These are phyloP conservation scores for Ochropacha duplaris DNA, from an alignment of 2,888 invertebrate species.

Conservation along the genomic window DNA sequence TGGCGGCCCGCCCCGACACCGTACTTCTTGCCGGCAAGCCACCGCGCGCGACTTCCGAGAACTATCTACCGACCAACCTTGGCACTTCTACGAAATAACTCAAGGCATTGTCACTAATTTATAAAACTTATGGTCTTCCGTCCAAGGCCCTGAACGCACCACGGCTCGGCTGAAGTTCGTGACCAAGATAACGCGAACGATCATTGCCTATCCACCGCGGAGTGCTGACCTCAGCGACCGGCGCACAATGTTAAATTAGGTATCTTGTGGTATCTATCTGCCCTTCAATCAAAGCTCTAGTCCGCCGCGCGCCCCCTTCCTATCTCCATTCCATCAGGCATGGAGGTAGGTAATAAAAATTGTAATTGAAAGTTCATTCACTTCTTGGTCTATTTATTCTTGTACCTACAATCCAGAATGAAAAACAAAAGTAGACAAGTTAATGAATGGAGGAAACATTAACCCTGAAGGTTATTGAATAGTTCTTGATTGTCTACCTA, in stretches of 20 bases:
- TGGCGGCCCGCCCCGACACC: constrained; percentile 28
- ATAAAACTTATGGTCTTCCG: constrained; percentile 74
- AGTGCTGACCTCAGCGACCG: constrained; percentile 55
- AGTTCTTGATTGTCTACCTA: too few species aligned
- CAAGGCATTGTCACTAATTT: constrained; percentile 80
- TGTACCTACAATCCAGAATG: constrained; percentile 10
- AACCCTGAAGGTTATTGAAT: too few species aligned
- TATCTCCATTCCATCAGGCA: constrained; percentile 34
- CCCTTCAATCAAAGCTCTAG: constrained; percentile 55
- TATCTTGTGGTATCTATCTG: constrained; percentile 47
- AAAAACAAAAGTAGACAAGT: background rate
- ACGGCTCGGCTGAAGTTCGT: constrained; percentile 39
- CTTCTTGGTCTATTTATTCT: constrained; percentile 62
- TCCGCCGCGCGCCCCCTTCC: constrained; percentile 36
- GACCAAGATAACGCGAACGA: constrained; percentile 35
- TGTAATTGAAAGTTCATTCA: constrained; percentile 65
- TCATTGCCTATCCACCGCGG: constrained; percentile 27
- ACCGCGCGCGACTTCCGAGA: constrained; percentile 63
- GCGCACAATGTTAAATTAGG: constrained; percentile 41
- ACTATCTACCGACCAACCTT: constrained; percentile 61
- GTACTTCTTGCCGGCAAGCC: constrained; percentile 46
- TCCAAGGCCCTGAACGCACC: constrained; percentile 52
- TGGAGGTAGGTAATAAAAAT: constrained; percentile 51
- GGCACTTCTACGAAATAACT: constrained; percentile 76
- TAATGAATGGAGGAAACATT: background rate